phyloP scores from a whole-genome alignment of 2,113 vertebrate species.

The human (Homo sapiens) region GRCh38 chr20:39990001-39990500 shows the following conservation, averaged over 20 bases:
- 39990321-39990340: neutral
- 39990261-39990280: neutral
- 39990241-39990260: neutral
- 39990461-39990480: neutral
- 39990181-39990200: neutral
- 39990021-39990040: neutral
- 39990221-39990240: neutral
- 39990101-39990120: neutral
- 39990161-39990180: neutral
- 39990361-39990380: neutral
- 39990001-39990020: neutral
- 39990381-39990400: neutral
- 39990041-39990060: neutral
- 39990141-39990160: slow-evolving; percentile 31
- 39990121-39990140: neutral
- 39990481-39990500: neutral
- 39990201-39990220: neutral
- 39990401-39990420: neutral
- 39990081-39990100: neutral
- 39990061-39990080: neutral
- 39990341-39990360: neutral
- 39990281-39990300: neutral
- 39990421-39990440: neutral
- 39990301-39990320: neutral
- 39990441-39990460: neutral